These are phyloP conservation scores for Neodiprion virginianus DNA, from an alignment of 1,140 invertebrate genomes.

Conservation along the genomic window DNA sequence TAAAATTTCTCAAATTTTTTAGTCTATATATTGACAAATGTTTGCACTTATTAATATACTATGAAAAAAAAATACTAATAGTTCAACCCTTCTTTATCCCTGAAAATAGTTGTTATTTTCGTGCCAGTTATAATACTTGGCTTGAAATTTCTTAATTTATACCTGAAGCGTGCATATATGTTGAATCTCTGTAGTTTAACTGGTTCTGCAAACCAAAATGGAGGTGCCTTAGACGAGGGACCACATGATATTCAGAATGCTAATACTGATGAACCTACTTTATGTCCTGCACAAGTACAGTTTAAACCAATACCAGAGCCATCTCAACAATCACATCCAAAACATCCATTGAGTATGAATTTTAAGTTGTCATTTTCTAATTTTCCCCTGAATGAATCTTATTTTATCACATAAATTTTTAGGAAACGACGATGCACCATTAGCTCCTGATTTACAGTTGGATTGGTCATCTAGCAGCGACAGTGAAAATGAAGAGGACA, in stretches of 20 bases:
- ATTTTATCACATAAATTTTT: slow-evolving; percentile 6
- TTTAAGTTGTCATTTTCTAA: slow-evolving; percentile 16
- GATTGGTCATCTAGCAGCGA: slow-evolving; percentile 75
- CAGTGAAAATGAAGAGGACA: slow-evolving; percentile 67
- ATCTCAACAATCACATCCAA: slow-evolving; percentile 35
- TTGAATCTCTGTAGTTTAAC: slow-evolving; percentile 37
- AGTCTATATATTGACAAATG: neutral
- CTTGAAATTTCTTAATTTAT: slow-evolving; percentile 1
- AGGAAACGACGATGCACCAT: slow-evolving; percentile 63
- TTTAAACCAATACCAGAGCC: slow-evolving; percentile 33
- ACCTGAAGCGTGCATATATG: slow-evolving; percentile 13
- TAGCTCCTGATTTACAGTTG: slow-evolving; percentile 80
- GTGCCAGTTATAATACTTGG: neutral
- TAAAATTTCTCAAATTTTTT: neutral
- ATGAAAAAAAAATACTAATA: neutral
- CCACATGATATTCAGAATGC: slow-evolving; percentile 19
- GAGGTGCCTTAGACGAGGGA: slow-evolving; percentile 24
- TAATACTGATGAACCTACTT: slow-evolving; percentile 20
- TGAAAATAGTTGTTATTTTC: neutral
- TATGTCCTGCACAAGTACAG: slow-evolving; percentile 27
- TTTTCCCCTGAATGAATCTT: slow-evolving; percentile 14
- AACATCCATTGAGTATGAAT: slow-evolving; percentile 39
- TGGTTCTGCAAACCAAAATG: slow-evolving; percentile 31
- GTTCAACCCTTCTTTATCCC: neutral
- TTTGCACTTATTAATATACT: neutral